Percentiles rank a stretch among this genome's conserved stretches.
These are phyloP conservation scores for Nymphalis polychloros DNA, from an alignment of 2,888 invertebrate genomes.

Conservation along the genomic window DNA sequence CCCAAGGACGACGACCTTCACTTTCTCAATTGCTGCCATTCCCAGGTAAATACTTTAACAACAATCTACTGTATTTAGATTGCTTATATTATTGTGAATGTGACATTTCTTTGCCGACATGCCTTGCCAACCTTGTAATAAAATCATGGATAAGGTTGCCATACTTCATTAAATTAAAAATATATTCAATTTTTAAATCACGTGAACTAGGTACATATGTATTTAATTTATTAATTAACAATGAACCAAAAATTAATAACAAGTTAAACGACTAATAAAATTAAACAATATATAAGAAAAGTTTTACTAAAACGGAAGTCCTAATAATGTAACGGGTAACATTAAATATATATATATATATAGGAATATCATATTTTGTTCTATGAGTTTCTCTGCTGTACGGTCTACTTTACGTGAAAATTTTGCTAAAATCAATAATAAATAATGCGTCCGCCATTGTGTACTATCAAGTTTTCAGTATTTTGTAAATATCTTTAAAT, in stretches of 20 bases:
- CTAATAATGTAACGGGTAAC: constrained; percentile 16
- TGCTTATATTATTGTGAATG: constrained; percentile 39
- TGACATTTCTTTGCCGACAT: constrained; percentile 34
- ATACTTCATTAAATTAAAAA: constrained; percentile 4
- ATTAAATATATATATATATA: neutral
- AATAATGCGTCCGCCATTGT: constrained; percentile 75
- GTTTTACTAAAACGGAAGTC: constrained; percentile 1
- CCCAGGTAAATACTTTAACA: constrained; percentile 65
- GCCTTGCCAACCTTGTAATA: constrained; percentile 32
- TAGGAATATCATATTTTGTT: constrained; percentile 6
- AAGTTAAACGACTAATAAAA: neutral
- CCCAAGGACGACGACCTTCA: constrained; percentile 94
- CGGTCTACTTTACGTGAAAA: constrained; percentile 40
- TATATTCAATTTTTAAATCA: neutral
- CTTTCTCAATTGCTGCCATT: constrained; percentile 94
- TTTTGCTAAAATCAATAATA: constrained; percentile 71
- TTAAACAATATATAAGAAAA: neutral
- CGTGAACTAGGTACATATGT: neutral
- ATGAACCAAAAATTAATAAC: neutral
- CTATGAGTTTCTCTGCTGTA: constrained; percentile 26
- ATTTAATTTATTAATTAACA: too few relatives aligned
- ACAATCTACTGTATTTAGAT: constrained; percentile 45
- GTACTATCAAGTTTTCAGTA: constrained; percentile 55
- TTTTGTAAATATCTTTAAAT: constrained; percentile 47
- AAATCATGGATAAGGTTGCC: constrained; percentile 30